Percentiles rank a stretch among this genome's conserved stretches.
Evolutionary conservation across 2,113 vertebrate genomes (phyloP).

Genomic region (Daphoenositta chrysoptera): DNA sequence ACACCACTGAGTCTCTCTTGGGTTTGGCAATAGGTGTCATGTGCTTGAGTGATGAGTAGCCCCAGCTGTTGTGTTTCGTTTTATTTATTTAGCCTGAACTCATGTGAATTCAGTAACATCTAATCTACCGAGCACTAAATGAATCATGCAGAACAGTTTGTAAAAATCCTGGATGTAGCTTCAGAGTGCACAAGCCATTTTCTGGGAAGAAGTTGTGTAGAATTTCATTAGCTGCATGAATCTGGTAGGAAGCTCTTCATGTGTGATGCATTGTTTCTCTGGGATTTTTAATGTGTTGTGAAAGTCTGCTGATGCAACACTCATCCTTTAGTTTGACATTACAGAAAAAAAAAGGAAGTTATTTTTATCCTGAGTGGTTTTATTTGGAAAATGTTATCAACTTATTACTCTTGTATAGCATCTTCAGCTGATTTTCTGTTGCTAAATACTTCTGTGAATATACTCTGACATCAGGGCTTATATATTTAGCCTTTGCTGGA

Average conservation of each 20-base stretch:
- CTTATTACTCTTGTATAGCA: background rate
- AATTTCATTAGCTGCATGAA: constrained; percentile 27
- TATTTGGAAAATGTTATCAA: constrained; percentile 21
- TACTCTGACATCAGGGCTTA: background rate
- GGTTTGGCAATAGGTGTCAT: constrained; percentile 41
- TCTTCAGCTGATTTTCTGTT: constrained; percentile 1
- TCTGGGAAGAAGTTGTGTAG: constrained; percentile 30
- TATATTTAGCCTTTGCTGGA: background rate
- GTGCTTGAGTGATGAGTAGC: constrained; percentile 36
- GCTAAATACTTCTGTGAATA: background rate
- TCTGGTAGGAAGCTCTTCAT: constrained; percentile 21
- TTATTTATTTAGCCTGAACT: constrained; percentile 50
- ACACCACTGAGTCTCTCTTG: background rate
- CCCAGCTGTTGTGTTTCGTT: constrained; percentile 53
- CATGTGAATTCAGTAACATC: constrained; percentile 51
- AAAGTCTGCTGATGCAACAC: constrained; percentile 33
- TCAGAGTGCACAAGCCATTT: constrained; percentile 1
- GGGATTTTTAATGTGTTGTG: constrained; percentile 26
- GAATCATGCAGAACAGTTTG: constrained; percentile 52
- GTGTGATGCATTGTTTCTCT: constrained; percentile 20
- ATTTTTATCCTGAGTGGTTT: constrained; percentile 15
- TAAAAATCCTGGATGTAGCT: constrained; percentile 24
- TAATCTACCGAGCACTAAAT: background rate
- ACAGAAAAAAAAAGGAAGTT: background rate
- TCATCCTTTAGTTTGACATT: constrained; percentile 4